Base-by-base conservation (phyloP, 2,113 vertebrate genomes). In the Alosa alosa region DNA sequence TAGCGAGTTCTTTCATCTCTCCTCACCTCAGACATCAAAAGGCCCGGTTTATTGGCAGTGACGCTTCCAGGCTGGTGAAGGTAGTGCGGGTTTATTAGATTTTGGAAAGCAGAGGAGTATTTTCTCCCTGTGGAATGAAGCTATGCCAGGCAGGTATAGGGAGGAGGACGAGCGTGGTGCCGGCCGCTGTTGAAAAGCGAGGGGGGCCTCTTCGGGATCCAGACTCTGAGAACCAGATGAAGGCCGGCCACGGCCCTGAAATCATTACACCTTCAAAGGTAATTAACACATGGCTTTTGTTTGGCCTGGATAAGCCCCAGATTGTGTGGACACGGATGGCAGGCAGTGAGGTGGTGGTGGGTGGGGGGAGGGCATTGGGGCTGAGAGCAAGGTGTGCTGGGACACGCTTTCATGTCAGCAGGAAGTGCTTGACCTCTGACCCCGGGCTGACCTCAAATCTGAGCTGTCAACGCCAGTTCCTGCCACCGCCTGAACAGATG, bases 251-350 rank as follows among this genome's bases (percentile, higher is more conserved):
- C 39, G 68, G 86, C 91, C 90, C 94, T 92, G 90, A 91, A 95
- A 91, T 93, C 92, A 95, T 94, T 95, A 92, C 92, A 93, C 92
- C 94, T 95, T 95, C 94, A 95, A 95, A 95, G 93, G 92, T 94
- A 94, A 95, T 94, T 94, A 95, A 94, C 94, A 95, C 94, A 94
- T 94, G 94, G 94, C 90, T 94, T 94, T 93, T 94, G 94, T 95
- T 95, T 94, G 90, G 92, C 88, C 88, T 89, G 90, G 91, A 94
- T 93, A 91, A 93, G 91, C 91, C 90, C 93, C 93, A 93, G 94
- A 94, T 94, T 93, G 93, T 93, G 92, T 90, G 91, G 93, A 93
- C 93, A 90, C 94, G 94, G 95, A 94, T 95, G 94, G 92, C 88
- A 82, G 46, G 84, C n/a, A 7, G 60, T 3, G 36, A 39, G 15